These are phyloP conservation scores for Miichthys miiuy DNA, from an alignment of 2,797 vertebrate species.

Conservation along the genomic window DNA sequence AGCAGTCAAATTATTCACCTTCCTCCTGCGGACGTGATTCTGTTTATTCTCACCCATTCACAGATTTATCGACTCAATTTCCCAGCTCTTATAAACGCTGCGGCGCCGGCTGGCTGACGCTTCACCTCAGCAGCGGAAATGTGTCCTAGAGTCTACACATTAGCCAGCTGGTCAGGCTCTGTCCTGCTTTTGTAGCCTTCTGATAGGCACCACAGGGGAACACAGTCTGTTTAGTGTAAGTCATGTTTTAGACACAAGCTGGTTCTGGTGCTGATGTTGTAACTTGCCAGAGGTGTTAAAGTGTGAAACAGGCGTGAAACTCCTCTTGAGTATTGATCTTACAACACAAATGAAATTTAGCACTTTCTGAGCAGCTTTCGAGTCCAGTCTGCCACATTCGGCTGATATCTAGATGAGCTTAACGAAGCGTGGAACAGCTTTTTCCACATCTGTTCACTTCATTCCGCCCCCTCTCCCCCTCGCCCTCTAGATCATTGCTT, in stretches of 20 bases:
- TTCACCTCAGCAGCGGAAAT: constrained; percentile 50
- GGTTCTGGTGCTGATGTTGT: constrained; percentile 7
- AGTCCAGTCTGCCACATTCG: neutral
- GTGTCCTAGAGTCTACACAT: constrained; percentile 49
- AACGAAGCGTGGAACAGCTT: constrained; percentile 33
- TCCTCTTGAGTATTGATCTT: constrained; percentile 6
- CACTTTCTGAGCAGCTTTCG: neutral
- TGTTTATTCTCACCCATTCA: constrained; percentile 55
- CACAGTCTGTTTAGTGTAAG: constrained; percentile 21
- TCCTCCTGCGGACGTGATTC: constrained; percentile 29
- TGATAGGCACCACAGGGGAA: neutral
- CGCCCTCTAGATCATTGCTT: neutral
- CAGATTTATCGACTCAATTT: constrained; percentile 61
- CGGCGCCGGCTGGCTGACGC: constrained; percentile 41
- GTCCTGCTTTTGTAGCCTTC: constrained; percentile 16
- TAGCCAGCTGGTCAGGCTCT: constrained; percentile 33
- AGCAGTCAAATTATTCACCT: constrained; percentile 48
- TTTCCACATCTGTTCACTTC: constrained; percentile 50
- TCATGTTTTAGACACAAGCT: constrained; percentile 13
- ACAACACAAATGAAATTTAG: neutral
- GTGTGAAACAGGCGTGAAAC: constrained; percentile 10
- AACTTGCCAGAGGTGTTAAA: constrained; percentile 12
- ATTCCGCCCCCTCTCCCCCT: neutral
- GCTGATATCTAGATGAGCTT: constrained; percentile 16
- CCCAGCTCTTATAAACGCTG: constrained; percentile 40